Evolutionary conservation across 1,140 invertebrate genomes (phyloP).

Genomic region (Meloidogyne chitwoodi): DNA sequence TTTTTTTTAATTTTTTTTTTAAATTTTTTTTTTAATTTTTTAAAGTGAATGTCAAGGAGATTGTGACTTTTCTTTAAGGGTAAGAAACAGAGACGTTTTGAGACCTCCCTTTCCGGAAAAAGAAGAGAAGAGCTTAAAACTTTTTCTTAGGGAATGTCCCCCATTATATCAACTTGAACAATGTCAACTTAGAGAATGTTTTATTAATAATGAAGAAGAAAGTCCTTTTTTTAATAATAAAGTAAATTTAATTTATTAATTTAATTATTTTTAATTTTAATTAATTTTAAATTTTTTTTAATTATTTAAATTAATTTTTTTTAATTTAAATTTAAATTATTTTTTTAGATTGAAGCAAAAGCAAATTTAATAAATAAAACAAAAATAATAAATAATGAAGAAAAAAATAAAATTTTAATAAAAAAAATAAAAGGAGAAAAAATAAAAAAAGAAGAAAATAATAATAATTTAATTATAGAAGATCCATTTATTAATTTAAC

Average conservation of each 20-base stretch:
- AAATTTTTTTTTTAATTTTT: not conserved
- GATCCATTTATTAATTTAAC: not conserved
- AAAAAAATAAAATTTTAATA: not conserved
- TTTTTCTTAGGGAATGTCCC: slow-evolving; percentile 27
- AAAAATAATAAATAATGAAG: not conserved
- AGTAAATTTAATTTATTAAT: slow-evolving; percentile 14
- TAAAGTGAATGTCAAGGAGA: slow-evolving; percentile 21
- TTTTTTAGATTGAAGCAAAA: not conserved
- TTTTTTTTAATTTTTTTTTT: not conserved
- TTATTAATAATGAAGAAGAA: too few species aligned
- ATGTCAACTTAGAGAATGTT: slow-evolving; percentile 25
- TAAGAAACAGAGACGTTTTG: slow-evolving; percentile 33
- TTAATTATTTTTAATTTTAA: not conserved
- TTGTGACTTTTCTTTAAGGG: slow-evolving; percentile 33
- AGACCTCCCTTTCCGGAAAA: slow-evolving; percentile 33
- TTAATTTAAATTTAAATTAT: too few species aligned
- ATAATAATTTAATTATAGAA: not conserved
- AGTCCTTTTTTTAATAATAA: slow-evolving; percentile 30
- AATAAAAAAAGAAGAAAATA: not conserved
- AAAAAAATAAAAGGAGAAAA: not conserved
- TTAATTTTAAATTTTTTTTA: too few species aligned
- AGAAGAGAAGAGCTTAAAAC: slow-evolving; percentile 1
- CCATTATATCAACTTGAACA: slow-evolving; percentile 33
- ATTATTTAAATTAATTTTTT: too few species aligned
- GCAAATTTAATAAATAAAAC: not conserved